Evolutionary conservation across 2,113 vertebrate species (phyloP).

Genomic region (Macroglossus sobrinus): DNA sequence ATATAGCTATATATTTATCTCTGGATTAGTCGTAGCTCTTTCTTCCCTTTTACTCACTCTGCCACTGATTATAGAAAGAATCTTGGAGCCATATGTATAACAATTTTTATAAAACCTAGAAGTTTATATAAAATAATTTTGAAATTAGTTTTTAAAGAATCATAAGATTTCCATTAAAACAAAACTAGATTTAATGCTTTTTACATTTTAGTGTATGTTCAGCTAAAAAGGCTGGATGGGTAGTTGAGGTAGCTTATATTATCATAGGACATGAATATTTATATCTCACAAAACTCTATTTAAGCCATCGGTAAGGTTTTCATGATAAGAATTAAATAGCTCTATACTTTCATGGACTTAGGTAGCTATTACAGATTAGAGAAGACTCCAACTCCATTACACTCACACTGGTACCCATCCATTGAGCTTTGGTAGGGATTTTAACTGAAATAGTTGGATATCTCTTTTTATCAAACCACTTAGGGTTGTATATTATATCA

Average conservation of each 20-base stretch:
- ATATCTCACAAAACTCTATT: background rate
- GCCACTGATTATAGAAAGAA: background rate
- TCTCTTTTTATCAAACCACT: conserved; percentile 2
- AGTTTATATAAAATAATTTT: too few relatives aligned
- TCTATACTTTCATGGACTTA: background rate
- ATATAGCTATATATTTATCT: background rate
- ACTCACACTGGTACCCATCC: background rate
- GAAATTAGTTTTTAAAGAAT: conserved; percentile 25
- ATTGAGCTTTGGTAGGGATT: background rate
- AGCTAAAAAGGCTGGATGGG: background rate
- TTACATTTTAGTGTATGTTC: background rate
- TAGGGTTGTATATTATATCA: background rate
- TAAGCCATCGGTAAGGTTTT: background rate
- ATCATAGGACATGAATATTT: background rate
- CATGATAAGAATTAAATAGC: background rate
- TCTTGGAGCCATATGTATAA: background rate
- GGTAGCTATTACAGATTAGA: background rate
- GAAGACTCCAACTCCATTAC: background rate
- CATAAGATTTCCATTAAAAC: background rate
- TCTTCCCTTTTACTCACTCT: background rate
- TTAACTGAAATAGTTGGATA: background rate
- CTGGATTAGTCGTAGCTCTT: background rate
- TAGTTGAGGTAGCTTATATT: background rate
- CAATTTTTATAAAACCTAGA: background rate
- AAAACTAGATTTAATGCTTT: background rate